phyloP scores from a whole-genome alignment of 2,113 vertebrate genomes.

The Emydocephalus ijimae region DNA sequence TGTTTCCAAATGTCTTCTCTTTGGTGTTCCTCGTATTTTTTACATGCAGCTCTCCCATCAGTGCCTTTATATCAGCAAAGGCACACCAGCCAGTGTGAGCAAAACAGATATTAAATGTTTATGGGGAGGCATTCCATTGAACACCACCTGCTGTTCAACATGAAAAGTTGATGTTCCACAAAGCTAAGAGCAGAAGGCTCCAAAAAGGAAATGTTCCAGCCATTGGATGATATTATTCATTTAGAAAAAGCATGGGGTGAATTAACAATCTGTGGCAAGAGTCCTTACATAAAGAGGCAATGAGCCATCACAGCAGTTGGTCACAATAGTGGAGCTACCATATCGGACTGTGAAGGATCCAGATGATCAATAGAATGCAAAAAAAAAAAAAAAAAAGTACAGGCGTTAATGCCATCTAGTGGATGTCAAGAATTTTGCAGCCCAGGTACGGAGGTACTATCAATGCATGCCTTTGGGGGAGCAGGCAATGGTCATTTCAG shows the following conservation, averaged over 20 bases:
- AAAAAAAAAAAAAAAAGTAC: neutral
- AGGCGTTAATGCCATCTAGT: neutral
- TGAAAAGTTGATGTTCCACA: constrained; percentile 58
- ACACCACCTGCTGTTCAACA: constrained; percentile 62
- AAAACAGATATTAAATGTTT: constrained; percentile 52
- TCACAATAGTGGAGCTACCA: neutral
- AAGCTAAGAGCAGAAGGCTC: constrained; percentile 46
- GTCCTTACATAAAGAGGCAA: constrained; percentile 33
- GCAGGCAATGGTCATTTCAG: constrained; percentile 21
- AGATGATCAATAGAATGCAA: neutral
- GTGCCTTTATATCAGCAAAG: constrained; percentile 27
- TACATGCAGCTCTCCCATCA: constrained; percentile 50
- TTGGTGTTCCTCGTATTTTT: constrained; percentile 32
- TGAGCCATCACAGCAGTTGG: neutral
- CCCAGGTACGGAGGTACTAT: neutral
- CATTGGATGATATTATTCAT: constrained; percentile 43
- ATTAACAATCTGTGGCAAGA: constrained; percentile 57
- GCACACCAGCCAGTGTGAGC: neutral
- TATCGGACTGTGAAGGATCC: neutral
- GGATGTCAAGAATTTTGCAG: neutral
- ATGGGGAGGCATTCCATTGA: constrained; percentile 44
- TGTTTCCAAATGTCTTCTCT: constrained; percentile 27
- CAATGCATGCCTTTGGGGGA: constrained; percentile 29
- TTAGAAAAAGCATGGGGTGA: constrained; percentile 25
- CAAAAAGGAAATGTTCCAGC: constrained; percentile 36